phyloP scores from a whole-genome alignment of 2,797 vertebrate genomes.

The Bradypodion pumilum region DNA sequence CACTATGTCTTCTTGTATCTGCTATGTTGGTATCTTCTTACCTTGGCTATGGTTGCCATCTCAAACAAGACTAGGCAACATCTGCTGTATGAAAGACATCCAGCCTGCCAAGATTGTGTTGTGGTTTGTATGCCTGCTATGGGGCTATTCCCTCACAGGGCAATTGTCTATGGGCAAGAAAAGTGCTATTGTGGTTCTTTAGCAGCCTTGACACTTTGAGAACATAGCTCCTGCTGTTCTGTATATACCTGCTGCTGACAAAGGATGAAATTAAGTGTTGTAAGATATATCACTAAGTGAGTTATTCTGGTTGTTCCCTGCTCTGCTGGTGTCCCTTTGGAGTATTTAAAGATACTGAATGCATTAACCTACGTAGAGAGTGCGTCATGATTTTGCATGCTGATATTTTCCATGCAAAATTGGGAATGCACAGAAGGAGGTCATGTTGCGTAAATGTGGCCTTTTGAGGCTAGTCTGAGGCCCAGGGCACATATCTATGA shows the following conservation, averaged over 20 bases:
- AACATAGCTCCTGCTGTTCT: not conserved
- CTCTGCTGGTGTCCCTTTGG: not conserved
- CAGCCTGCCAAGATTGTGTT: not conserved
- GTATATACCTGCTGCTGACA: not conserved
- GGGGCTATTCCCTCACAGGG: not conserved
- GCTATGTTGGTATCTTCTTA: conserved; percentile 37
- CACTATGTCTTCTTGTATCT: not conserved
- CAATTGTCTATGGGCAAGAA: not conserved
- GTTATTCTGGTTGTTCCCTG: not conserved
- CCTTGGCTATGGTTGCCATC: not conserved
- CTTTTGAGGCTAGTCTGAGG: conserved; percentile 11
- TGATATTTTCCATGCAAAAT: not conserved
- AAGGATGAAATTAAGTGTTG: not conserved
- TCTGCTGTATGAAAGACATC: not conserved
- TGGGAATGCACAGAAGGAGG: conserved; percentile 7
- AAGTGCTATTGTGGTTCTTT: not conserved
- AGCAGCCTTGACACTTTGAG: not conserved
- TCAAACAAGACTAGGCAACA: not conserved
- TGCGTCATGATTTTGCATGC: fast-evolving
- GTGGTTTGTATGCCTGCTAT: not conserved
- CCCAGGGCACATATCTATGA: not conserved
- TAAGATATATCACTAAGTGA: not conserved
- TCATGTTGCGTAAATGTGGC: conserved; percentile 10
- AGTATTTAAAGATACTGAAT: not conserved
- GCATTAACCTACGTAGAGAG: not conserved